These are phyloP conservation scores for Amphilophus citrinellus DNA, from an alignment of 2,113 vertebrate genomes.

Conservation along the genomic window DNA sequence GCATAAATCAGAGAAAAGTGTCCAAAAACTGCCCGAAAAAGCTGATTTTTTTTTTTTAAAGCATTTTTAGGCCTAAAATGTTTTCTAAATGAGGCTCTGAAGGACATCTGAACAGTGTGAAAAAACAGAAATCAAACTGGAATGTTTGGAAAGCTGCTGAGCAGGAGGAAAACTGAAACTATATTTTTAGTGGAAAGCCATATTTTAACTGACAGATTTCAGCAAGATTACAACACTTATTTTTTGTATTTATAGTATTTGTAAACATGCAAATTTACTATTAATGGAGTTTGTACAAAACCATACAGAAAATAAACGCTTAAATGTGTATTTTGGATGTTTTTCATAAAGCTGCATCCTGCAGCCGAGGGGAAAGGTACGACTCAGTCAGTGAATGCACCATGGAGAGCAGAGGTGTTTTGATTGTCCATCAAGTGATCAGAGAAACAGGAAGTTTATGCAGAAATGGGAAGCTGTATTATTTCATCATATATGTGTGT, in stretches of 20 bases:
- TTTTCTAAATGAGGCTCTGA: background rate
- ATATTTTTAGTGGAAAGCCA: background rate
- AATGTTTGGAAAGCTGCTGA: background rate
- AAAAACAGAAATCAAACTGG: background rate
- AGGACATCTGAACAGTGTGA: background rate
- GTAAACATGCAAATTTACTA: background rate
- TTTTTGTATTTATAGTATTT: constrained; percentile 2
- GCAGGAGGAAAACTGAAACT: background rate
- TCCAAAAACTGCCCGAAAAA: background rate
- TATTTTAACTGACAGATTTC: background rate
- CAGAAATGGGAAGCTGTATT: background rate
- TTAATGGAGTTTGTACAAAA: background rate
- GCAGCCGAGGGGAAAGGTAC: too few relatives aligned
- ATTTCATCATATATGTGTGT: too few relatives aligned
- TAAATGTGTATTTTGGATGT: too few relatives aligned
- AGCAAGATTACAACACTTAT: background rate
- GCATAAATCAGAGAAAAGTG: background rate
- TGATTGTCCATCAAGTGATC: too few relatives aligned
- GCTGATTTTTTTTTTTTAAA: background rate
- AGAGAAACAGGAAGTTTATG: background rate
- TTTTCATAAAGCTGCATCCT: background rate
- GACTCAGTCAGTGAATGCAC: background rate
- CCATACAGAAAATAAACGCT: background rate
- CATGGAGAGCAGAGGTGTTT: background rate
- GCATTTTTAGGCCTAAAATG: too few relatives aligned